Base-by-base conservation (phyloP, 2,888 invertebrate genomes). In the Lampropteryx suffumata region DNA sequence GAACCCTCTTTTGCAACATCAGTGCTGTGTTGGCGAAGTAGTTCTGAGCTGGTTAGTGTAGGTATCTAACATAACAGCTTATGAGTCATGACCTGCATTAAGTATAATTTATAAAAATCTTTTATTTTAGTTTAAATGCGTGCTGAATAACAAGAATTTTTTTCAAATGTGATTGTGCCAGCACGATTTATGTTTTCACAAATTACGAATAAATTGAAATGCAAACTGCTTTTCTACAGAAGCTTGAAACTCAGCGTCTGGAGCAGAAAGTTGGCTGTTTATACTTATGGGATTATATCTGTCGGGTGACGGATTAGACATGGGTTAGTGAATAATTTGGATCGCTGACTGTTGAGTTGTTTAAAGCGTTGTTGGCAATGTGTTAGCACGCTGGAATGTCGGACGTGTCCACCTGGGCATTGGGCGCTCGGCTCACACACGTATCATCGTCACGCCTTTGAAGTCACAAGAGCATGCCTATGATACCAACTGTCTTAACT, bases 341-440 rank as follows among this genome's bases (percentile, higher is more conserved):
- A 62, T 65, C 65, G 65, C 67, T 71, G 71, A 62, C 66, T 67
- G 62, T 62, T 52, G 61, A 59, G 73, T 69, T 67, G 67, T 71
- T 71, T 69, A 27, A 71, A 72, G 71, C 65, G 71, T 71, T 69
- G 74, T 78, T 80, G 80, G 78, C 82, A 79, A 60, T 65, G 68
- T 57, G 56, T 60, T 63, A 64, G 67, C 65, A 65, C 70, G 75
- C 77, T 61, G 71, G 76, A 72, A 76, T 75, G 71, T 68, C 72
- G 65, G 65, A 73, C 70, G 62, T 70, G 76, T 81, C 79, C 84
- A 86, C 83, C 87, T 86, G 87, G 81, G 53, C 67, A 67, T 76
- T 77, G 72, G 73, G 71, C 76, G 17, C 17, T 17, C 17, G 4
- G 73, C 70, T 64, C 41, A 36, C 68, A 62, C 72, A 32, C 68